These are phyloP conservation scores for Pangasianodon gigas DNA, from an alignment of 2,113 vertebrate genomes.

Conservation along the genomic window DNA sequence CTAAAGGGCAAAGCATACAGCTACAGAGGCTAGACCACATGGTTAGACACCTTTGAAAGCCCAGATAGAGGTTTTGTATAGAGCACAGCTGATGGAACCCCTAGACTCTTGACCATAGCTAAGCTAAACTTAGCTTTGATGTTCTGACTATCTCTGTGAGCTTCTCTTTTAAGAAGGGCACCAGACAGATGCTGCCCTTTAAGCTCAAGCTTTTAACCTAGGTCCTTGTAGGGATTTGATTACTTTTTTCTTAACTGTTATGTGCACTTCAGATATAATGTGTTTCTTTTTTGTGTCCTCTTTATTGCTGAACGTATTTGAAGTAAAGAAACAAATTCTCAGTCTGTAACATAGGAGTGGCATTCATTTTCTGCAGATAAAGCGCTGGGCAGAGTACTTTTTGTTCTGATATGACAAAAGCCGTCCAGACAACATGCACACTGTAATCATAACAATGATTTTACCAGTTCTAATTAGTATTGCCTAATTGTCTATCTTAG, in stretches of 20 bases:
- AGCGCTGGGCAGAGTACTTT: not conserved
- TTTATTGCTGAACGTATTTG: not conserved
- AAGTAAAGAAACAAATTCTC: not conserved
- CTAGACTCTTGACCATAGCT: not conserved
- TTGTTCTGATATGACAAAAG: not conserved
- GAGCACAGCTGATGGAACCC: not conserved
- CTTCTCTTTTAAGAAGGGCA: conserved; percentile 31
- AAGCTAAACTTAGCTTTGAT: conserved; percentile 35
- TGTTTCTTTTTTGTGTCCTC: not conserved
- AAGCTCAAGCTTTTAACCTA: conserved; percentile 8
- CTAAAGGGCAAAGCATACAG: conserved; percentile 41
- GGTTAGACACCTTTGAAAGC: conserved; percentile 34
- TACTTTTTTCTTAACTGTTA: not conserved
- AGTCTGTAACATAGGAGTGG: not conserved
- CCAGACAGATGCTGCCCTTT: conserved; percentile 24
- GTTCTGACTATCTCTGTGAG: not conserved
- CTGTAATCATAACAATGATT: not conserved
- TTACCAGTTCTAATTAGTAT: not conserved
- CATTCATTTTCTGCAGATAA: not conserved
- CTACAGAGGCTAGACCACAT: not conserved
- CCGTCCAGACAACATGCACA: not conserved
- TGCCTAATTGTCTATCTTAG: not conserved
- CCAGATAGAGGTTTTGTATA: conserved; percentile 2
- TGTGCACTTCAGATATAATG: not conserved
- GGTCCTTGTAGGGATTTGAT: not conserved